phyloP scores from a whole-genome alignment of 2,888 invertebrate species.

The Macrophya alboannulata region DNA sequence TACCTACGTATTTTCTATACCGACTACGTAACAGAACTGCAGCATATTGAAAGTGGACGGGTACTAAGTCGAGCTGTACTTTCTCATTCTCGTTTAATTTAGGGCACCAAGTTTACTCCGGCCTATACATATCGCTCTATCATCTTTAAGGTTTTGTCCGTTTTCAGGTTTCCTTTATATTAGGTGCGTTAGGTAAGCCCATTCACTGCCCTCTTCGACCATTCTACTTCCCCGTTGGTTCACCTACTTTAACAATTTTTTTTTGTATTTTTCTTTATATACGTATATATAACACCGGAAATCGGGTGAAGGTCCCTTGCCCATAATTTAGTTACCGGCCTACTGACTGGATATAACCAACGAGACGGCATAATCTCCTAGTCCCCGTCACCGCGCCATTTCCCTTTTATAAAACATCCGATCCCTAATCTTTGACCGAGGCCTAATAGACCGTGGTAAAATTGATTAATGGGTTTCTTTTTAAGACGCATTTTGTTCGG shows the following conservation, averaged over 20 bases:
- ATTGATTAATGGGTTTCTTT: conserved; percentile 25
- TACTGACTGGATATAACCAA: conserved; percentile 33
- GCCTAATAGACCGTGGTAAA: neutral
- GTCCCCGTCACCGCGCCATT: conserved; percentile 66
- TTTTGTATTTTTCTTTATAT: conserved; percentile 13
- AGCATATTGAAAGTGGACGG: neutral
- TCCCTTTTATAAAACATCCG: conserved; percentile 62
- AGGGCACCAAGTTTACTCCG: neutral
- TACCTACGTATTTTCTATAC: neutral
- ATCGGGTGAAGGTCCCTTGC: conserved; percentile 53
- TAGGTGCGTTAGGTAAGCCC: conserved; percentile 44
- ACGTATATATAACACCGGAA: conserved; percentile 35
- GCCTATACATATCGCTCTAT: conserved; percentile 7
- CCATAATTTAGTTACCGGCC: conserved; percentile 51
- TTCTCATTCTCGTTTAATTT: conserved; percentile 5
- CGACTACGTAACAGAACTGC: conserved; percentile 1
- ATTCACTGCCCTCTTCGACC: conserved; percentile 49
- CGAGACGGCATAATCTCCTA: conserved; percentile 65
- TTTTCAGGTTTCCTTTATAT: conserved; percentile 35
- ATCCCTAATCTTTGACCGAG: conserved; percentile 33
- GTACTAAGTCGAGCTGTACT: neutral
- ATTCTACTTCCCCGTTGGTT: conserved; percentile 53
- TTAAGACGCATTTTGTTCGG: neutral
- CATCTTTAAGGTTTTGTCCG: conserved; percentile 39
- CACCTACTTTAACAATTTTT: conserved; percentile 48